These are phyloP conservation scores for Muscidifurax raptorellus DNA, from an alignment of 1,140 invertebrate genomes.

Conservation along the genomic window DNA sequence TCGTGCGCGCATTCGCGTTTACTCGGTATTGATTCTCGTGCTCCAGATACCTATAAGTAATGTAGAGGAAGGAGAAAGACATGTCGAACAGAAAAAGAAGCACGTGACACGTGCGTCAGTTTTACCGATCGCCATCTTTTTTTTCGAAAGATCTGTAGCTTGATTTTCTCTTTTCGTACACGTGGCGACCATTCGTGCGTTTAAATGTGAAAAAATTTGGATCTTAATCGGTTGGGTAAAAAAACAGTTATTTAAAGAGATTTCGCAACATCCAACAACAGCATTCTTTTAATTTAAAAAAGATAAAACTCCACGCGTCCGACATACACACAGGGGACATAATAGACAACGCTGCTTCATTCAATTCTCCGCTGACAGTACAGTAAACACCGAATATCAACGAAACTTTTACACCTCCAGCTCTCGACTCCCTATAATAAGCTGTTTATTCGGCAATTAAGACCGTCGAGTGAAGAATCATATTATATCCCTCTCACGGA, in stretches of 20 bases:
- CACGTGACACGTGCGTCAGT: neutral
- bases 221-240: too few species aligned
- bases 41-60: neutral
- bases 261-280: too few species aligned
- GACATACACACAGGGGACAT: too few species aligned
- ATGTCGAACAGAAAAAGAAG: too few species aligned
- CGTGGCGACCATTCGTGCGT: neutral
- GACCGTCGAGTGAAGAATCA: conserved; percentile 30
- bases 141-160: neutral
- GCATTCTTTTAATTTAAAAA: too few species aligned
- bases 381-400: neutral
- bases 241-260: too few species aligned
- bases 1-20: too few species aligned
- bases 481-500: neutral
- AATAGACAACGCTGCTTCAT: too few species aligned
- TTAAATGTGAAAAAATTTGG: too few species aligned
- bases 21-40: neutral
- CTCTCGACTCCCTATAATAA: conserved; percentile 26
- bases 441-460: conserved; percentile 40
- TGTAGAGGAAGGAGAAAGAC: neutral
- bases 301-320: too few species aligned
- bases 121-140: neutral
- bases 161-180: neutral
- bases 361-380: too few species aligned
- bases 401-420: neutral